Evolutionary conservation across 1,140 invertebrate genomes (phyloP).

Genomic region (Tribolium madens): DNA sequence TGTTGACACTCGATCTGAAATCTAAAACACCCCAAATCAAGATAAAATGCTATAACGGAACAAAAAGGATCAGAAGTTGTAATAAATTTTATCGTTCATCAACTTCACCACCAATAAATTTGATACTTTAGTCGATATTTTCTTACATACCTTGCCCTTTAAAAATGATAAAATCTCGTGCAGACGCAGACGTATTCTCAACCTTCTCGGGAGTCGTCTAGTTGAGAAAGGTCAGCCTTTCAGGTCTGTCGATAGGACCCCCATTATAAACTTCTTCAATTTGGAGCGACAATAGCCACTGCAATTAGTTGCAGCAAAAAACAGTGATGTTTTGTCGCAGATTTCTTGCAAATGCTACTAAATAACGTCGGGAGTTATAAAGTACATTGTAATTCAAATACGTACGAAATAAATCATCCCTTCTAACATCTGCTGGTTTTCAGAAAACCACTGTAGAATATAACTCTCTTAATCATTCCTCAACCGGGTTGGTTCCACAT

Average conservation of each 20-base stretch:
- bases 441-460: slow-evolving; percentile 54
- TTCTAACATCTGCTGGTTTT: slow-evolving; percentile 57
- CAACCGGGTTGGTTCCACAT: slow-evolving; percentile 47
- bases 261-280: slow-evolving; percentile 1
- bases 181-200: background rate
- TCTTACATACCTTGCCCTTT: slow-evolving; percentile 13
- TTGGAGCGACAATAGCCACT: background rate
- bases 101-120: slow-evolving; percentile 25
- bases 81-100: slow-evolving; percentile 40
- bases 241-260: background rate
- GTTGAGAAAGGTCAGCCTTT: slow-evolving; percentile 30
- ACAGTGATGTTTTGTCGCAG: background rate
- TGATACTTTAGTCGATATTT: slow-evolving; percentile 39
- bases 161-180: slow-evolving; percentile 27
- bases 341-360: background rate
- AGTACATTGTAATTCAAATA: slow-evolving; percentile 52
- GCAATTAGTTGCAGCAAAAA: background rate
- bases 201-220: slow-evolving; percentile 21
- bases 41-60: background rate
- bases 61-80: slow-evolving; percentile 11
- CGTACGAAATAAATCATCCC: slow-evolving; percentile 54
- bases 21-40: slow-evolving; percentile 28
- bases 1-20: background rate
- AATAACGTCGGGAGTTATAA: slow-evolving; percentile 2
- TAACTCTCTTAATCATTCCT: slow-evolving; percentile 59